Evolutionary conservation across 2,797 vertebrate genomes (phyloP).

Genomic region (Perodicticus potto): DNA sequence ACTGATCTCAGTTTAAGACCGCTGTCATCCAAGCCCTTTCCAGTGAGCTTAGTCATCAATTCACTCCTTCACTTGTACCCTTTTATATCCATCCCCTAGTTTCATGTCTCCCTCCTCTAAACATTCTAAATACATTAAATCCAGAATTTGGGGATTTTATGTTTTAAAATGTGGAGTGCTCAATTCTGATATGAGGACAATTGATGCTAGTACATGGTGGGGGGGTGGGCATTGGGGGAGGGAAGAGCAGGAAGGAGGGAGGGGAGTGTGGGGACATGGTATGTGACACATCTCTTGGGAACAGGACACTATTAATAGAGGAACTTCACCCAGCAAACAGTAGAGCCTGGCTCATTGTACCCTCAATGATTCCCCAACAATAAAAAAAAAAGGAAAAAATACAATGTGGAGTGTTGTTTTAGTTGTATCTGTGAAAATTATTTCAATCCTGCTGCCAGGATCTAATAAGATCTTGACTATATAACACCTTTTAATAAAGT

Average conservation of each 20-base stretch:
- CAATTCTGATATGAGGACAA: too few relatives aligned
- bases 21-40: not conserved
- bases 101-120: not conserved
- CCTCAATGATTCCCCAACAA: too few relatives aligned
- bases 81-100: not conserved
- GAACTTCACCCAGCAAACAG: too few relatives aligned
- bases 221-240: too few relatives aligned
- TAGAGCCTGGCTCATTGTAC: too few relatives aligned
- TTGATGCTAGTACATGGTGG: too few relatives aligned
- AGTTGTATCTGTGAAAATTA: slow-evolving; percentile 36
- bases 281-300: too few relatives aligned
- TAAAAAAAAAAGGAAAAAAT: too few relatives aligned
- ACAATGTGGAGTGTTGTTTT: not conserved
- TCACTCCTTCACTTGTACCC: not conserved
- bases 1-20: not conserved
- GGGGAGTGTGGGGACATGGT: too few relatives aligned
- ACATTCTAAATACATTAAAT: not conserved
- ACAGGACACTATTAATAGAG: too few relatives aligned
- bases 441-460: not conserved
- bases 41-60: not conserved
- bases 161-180: not conserved
- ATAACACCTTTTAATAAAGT: slow-evolving; percentile 54
- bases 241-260: too few relatives aligned
- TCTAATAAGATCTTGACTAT: slow-evolving; percentile 39
- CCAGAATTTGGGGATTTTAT: not conserved